phyloP scores from a whole-genome alignment of 2,797 vertebrate species.

The Hyperoplus immaculatus region DNA sequence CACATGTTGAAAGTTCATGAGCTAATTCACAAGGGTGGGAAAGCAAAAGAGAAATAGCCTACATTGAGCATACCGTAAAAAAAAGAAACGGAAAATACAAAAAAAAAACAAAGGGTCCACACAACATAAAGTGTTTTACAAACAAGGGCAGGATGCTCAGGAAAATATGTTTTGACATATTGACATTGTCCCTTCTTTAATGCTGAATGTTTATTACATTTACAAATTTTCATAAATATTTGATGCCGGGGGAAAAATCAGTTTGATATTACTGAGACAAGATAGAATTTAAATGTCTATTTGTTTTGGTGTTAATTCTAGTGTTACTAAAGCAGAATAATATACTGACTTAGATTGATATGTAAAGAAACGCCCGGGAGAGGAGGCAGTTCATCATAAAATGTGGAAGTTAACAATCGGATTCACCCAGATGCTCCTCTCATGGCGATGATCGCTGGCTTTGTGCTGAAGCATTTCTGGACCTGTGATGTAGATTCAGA shows the following conservation, averaged over 20 bases:
- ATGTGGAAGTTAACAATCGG: slow-evolving; percentile 12
- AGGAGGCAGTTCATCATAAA: slow-evolving; percentile 49
- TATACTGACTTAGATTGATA: slow-evolving; percentile 43
- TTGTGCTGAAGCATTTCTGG: slow-evolving; percentile 49
- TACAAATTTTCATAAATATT: slow-evolving; percentile 65
- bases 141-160: slow-evolving; percentile 68
- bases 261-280: slow-evolving; percentile 50
- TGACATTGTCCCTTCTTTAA: slow-evolving; percentile 60
- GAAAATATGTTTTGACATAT: slow-evolving; percentile 69
- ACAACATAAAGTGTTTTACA: slow-evolving; percentile 72
- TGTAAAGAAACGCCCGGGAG: slow-evolving; percentile 35
- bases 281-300: slow-evolving; percentile 56
- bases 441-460: slow-evolving; percentile 34
- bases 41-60: slow-evolving; percentile 58
- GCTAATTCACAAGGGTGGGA: slow-evolving; percentile 68
- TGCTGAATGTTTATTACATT: slow-evolving; percentile 59
- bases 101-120: slow-evolving; percentile 65
- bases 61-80: slow-evolving; percentile 67
- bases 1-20: slow-evolving; percentile 76
- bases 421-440: slow-evolving; percentile 48
- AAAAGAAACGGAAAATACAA: slow-evolving; percentile 59
- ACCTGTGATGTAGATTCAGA: slow-evolving; percentile 55
- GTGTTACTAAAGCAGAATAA: slow-evolving; percentile 51
- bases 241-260: slow-evolving; percentile 54
- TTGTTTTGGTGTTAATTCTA: slow-evolving; percentile 66